Evolutionary conservation across 2,888 invertebrate species (phyloP).

Genomic region (Neoascia interrupta): DNA sequence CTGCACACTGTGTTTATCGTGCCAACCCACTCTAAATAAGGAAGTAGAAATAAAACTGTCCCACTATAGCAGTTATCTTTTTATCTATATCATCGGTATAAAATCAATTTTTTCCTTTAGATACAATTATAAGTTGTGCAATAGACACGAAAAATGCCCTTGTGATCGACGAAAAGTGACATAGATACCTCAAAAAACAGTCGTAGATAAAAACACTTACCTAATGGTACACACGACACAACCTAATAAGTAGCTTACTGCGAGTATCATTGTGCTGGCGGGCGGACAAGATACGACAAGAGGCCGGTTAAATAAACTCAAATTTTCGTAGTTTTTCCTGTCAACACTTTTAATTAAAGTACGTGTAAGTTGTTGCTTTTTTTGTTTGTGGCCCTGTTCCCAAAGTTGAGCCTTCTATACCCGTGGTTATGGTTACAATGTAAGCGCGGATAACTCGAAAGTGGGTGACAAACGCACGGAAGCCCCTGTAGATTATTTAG

Average conservation of each 20-base stretch:
- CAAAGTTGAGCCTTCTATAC: no score
- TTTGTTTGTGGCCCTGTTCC: no score
- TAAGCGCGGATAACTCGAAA: slow-evolving; percentile 33
- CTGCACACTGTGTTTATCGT: no score
- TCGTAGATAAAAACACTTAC: neutral
- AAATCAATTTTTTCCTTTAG: slow-evolving; percentile 14
- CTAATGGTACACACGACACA: neutral
- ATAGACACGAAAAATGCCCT: slow-evolving; percentile 53
- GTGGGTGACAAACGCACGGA: slow-evolving; percentile 5
- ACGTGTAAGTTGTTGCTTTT: no score
- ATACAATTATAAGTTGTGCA: slow-evolving; percentile 44
- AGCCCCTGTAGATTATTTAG: neutral
- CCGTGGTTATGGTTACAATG: slow-evolving; percentile 13
- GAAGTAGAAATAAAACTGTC: no score
- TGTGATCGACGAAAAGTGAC: slow-evolving; percentile 31
- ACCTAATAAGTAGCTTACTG: slow-evolving; percentile 22
- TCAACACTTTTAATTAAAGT: slow-evolving; percentile 42
- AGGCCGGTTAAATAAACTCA: slow-evolving; percentile 5
- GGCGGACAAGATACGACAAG: slow-evolving; percentile 15
- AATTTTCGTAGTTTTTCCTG: slow-evolving; percentile 22
- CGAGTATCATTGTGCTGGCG: slow-evolving; percentile 23
- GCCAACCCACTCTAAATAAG: no score
- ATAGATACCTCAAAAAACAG: slow-evolving; percentile 27
- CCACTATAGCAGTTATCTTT: neutral
- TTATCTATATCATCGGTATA: neutral